Base-by-base conservation (phyloP, 2,888 invertebrate species). In the Agrochola macilenta region DNA sequence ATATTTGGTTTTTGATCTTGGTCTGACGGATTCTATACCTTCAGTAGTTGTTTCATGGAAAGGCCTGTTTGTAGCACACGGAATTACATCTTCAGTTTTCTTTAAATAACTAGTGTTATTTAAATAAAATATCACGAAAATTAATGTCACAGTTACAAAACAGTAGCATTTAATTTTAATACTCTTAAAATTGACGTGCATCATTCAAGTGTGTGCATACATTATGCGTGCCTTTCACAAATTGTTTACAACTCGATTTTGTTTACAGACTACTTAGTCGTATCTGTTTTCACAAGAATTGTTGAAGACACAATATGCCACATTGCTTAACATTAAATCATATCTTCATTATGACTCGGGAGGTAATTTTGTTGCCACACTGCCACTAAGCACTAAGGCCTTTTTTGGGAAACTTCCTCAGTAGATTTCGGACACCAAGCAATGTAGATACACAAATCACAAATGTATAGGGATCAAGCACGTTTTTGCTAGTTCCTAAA, bases 1-100 rank as follows among this genome's bases (percentile, higher is more conserved):
- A 77, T 94, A 92, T 86, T 92, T 94, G 11, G 75, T 87, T 63
- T 64, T 87, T 39, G 68, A 7, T 60, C 35, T 64, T 43, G 74
- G 69, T 71, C 23, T 64, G 43, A 17, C 43, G 4, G 52, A 23
- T 75, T 65, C 26, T 70, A 52, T 58, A 14, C 0, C 46, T 64
- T 71, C 68, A 54, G 78, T 76, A 12, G 69, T 74, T 14, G 46
- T 68, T 87, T 39, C 46, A 35, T n/a, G 49, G 49, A 64, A 57
- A 12, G 77, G 81, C 14, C 43, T 69, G 20, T 39, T 58, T 39
- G 68, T 75, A 39, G 17, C 17, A n/a, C 58, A 23, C 0, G 72
- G 14, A 58, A 69, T 35, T 64, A 64, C 77, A n/a, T 64, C 39
- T 71, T 69, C 60, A 12, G 75, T 70, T 82, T 76, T 78, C 70